Conservation (phyloP, 2,888 invertebrate species). For the Bellardia bayeri region DNA sequence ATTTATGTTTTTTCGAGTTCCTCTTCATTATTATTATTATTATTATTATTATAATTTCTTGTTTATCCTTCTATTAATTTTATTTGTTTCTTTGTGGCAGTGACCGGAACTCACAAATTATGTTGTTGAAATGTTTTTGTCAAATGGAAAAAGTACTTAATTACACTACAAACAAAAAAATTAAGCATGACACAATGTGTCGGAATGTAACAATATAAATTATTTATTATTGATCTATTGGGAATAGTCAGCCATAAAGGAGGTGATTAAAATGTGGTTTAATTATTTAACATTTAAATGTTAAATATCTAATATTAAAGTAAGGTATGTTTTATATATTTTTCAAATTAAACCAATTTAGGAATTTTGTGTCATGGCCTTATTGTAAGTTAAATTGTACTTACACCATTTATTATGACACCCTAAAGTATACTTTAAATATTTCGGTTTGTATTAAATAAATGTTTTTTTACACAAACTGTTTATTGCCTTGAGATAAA, state of each 20-base stretch:
- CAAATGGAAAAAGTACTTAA: constrained; percentile 7
- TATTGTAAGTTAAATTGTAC: not conserved
- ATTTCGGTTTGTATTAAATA: not conserved
- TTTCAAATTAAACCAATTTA: no score
- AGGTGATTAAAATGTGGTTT: not conserved
- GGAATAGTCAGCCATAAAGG: not conserved
- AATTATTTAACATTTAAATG: not conserved
- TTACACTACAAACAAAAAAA: not conserved
- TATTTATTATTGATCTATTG: constrained; percentile 10
- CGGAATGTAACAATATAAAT: not conserved
- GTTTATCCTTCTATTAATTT: not conserved
- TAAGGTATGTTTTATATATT: no score
- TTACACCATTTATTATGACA: not conserved
- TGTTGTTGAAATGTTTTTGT: constrained; percentile 21
- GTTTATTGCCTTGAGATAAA: not conserved
- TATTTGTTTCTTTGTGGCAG: not conserved
- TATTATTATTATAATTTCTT: not conserved
- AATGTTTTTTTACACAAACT: not conserved
- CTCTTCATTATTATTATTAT: not conserved
- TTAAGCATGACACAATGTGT: constrained; percentile 7
- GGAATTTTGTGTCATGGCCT: not conserved
- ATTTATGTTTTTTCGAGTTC: constrained; percentile 5
- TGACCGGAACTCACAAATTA: constrained; percentile 23
- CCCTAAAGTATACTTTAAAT: not conserved
- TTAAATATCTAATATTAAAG: not conserved